Percentiles rank a stretch among this genome's conserved stretches.
These are phyloP conservation scores for Gobius niger DNA, from an alignment of 2,113 vertebrate species.

Conservation along the genomic window DNA sequence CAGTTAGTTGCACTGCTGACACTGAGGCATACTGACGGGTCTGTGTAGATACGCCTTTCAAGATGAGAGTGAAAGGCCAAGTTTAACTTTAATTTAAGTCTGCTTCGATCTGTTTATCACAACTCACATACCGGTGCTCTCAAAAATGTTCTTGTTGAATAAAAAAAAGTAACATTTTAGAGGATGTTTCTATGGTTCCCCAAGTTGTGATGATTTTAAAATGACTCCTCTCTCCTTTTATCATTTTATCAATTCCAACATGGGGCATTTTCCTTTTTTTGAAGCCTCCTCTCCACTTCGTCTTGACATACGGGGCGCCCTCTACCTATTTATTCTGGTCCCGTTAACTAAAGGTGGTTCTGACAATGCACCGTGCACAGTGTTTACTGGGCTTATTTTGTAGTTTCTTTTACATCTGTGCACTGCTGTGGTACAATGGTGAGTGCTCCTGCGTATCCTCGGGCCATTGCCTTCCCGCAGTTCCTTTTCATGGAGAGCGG, in stretches of 20 bases:
- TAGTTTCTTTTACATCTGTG: conserved; percentile 51
- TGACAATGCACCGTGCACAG: not conserved
- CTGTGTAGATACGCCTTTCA: too few relatives aligned
- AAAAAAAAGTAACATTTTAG: not conserved
- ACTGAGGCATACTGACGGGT: too few relatives aligned
- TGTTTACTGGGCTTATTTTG: conserved; percentile 41
- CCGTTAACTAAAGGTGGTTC: conserved; percentile 39
- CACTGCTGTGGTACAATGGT: conserved; percentile 38
- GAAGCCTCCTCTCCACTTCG: conserved; percentile 22
- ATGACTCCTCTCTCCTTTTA: conserved; percentile 25
- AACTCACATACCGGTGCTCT: too few relatives aligned
- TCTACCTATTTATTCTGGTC: conserved; percentile 17
- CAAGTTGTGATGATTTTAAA: not conserved
- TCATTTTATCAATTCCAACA: conserved; percentile 33
- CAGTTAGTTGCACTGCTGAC: too few relatives aligned
- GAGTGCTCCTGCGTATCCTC: conserved; percentile 47
- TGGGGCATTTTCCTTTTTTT: conserved; percentile 37
- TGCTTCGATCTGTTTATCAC: too few relatives aligned
- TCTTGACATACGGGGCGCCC: conserved; percentile 27
- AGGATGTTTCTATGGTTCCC: not conserved
- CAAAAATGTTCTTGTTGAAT: not conserved
- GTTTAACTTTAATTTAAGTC: too few relatives aligned
- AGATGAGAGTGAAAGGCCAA: too few relatives aligned
- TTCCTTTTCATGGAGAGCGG: conserved; percentile 55
- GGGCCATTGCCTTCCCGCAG: conserved; percentile 52